Conservation (phyloP, 2,113 vertebrate genomes). For the Tor tambroides region DNA sequence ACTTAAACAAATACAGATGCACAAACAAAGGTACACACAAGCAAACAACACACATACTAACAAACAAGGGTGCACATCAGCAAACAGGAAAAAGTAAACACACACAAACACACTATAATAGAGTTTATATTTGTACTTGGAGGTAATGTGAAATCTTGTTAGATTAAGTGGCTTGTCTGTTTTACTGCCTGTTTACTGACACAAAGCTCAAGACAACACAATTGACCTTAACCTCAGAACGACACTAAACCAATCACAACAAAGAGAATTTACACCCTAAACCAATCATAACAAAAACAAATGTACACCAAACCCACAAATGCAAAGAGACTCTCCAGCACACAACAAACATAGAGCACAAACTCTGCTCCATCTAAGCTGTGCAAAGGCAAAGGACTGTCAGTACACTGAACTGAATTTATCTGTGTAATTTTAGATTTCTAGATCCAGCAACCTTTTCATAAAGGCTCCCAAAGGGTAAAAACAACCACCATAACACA, state of each 20-base stretch:
- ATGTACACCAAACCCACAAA: slow-evolving; percentile 9
- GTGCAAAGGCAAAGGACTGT: slow-evolving; percentile 6
- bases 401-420: slow-evolving; percentile 26
- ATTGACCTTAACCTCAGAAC: slow-evolving; percentile 54
- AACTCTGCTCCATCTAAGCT: not conserved
- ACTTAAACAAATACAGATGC: not conserved
- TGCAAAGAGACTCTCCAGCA: slow-evolving; percentile 1
- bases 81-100: not conserved
- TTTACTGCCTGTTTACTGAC: slow-evolving; percentile 64
- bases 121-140: slow-evolving; percentile 51
- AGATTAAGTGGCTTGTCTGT: slow-evolving; percentile 64
- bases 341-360: not conserved
- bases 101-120: slow-evolving; percentile 37
- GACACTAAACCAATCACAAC: slow-evolving; percentile 55
- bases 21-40: slow-evolving; percentile 10
- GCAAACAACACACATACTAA: not conserved
- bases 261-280: slow-evolving; percentile 45
- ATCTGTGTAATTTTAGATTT: slow-evolving; percentile 31
- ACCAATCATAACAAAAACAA: slow-evolving; percentile 20
- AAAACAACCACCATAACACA: slow-evolving; percentile 20
- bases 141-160: slow-evolving; percentile 65
- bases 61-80: not conserved
- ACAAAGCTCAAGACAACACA: slow-evolving; percentile 57
- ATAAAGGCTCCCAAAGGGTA: slow-evolving; percentile 29
- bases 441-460: slow-evolving; percentile 26